Base-by-base conservation (phyloP, 1,140 invertebrate species). In the Lethrus apterus region DNA sequence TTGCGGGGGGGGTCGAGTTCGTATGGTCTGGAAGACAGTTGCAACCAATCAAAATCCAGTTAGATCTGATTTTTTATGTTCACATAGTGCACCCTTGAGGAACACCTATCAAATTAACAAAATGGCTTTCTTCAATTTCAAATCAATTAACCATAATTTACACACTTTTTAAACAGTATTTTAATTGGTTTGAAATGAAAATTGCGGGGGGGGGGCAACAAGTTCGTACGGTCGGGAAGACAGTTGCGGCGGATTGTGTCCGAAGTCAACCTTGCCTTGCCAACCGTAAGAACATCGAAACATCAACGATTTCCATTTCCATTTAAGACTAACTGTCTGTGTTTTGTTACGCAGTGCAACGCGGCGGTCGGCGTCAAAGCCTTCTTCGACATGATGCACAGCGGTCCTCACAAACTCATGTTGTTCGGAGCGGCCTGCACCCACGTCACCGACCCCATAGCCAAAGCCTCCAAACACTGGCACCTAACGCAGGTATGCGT, bases 321-420 rank as follows among this genome's bases (percentile, higher is more conserved):
- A 7, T n/a, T 9, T 31, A 31, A 9, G 29, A n/a, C n/a, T n/a
- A n/a, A n/a, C n/a, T n/a, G n/a, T n/a, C n/a, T n/a, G n/a, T n/a
- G n/a, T n/a, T n/a, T n/a, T n/a, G n/a, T n/a, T n/a, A n/a, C n/a
- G 15, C 74, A 98, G 94, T 98, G 95, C 69, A 94, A 96, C 69
- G 89, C 95, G 15, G 93, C 93, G 0, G 88, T 96, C n/a, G 94
- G 93, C 1, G 93, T 98, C 49, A 96, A 96, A 67, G 86, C 91
- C 1, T 95, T 98, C 66, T 98, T 98, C 70, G 94, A 98, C 69
- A 93, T 97, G 89, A 93, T 98, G 84, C 86, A 93, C 72, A 84
- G 84, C 64, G 78, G 81, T 3, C 85, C 93, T 4, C 76, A 86
- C 59, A 97, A 95, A 67, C 73, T 96, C 51, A 93, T 97, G 81